Evolutionary conservation across 1,140 invertebrate genomes (phyloP), one percentile per base, ranked within the genome.

Genomic region (Ceratosolen solmsi): DNA sequence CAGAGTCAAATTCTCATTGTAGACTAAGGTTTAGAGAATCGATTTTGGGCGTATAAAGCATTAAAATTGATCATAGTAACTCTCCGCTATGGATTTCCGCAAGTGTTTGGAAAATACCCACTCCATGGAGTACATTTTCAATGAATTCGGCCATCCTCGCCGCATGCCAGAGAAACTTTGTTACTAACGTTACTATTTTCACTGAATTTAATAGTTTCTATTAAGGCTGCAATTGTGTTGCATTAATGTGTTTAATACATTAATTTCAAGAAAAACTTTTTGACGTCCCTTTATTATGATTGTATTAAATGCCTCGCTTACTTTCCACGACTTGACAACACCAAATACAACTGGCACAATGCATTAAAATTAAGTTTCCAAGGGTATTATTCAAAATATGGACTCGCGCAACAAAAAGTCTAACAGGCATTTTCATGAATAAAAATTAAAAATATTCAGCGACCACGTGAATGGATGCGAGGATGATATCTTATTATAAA

Each of bases 261-360:
- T n/a, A 68, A 68, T 38, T 68, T 68, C 5, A 68, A 36, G 63
- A 38, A 38, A 38, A 38, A 68, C 17, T 38, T 68, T 38, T 68
- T 65, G 2, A 3, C 0, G 4, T 36, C 63, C 30, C 63, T 22
- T 33, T n/a, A n/a, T 38, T n/a, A 33, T 11, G 1, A n/a, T 38
- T n/a, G 2, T 38, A 36, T 65, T 30, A 20, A 36, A 9, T 36
- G 1, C 15, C 30, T 15, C 9, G 8, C 33, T 68, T 38, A 9
- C 33, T n/a, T 38, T 68, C 27, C 20, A 68, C 33, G 22, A 65
- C 0, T 8, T 65, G 33, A 63, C 7, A 13, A 33, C 4, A n/a
- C 17, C 25, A 25, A 58, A 58, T 9, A 54, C 20, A 17, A 22
- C 2, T 17, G 51, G 51, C 17, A 20, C 2, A 54, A 2, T 5